phyloP scores from a whole-genome alignment of 2,113 vertebrate genomes.

The Hyla sarda region DNA sequence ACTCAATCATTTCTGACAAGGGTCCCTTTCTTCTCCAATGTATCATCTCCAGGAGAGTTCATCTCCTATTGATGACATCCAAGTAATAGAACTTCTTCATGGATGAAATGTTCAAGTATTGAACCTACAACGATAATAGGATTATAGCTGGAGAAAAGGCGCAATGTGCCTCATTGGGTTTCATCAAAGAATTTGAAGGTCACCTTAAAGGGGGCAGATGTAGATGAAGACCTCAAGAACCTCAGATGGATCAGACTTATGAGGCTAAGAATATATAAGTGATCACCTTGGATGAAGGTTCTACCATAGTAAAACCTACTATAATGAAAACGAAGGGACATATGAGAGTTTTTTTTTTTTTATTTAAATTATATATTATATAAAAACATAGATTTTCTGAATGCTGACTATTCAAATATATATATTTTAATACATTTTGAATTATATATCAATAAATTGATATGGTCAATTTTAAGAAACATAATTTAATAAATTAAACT shows the following conservation, averaged over 20 bases:
- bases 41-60: not conserved
- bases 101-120: conserved; percentile 1
- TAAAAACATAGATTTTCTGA: too few relatives aligned
- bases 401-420: too few relatives aligned
- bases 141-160: not conserved
- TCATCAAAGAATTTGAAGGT: not conserved
- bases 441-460: too few relatives aligned
- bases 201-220: not conserved
- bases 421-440: too few relatives aligned
- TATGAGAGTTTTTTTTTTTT: too few relatives aligned
- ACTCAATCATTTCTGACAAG: not conserved
- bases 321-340: too few relatives aligned
- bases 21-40: not conserved
- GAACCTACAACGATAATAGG: not conserved
- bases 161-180: not conserved
- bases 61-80: not conserved
- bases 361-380: too few relatives aligned
- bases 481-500: too few relatives aligned
- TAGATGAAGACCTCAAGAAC: not conserved
- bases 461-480: too few relatives aligned
- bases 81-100: not conserved
- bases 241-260: not conserved
- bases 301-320: not conserved
- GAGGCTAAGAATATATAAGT: not conserved
- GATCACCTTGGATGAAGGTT: not conserved